phyloP scores from a whole-genome alignment of 2,113 vertebrate species.

The Melanerpes formicivorus region DNA sequence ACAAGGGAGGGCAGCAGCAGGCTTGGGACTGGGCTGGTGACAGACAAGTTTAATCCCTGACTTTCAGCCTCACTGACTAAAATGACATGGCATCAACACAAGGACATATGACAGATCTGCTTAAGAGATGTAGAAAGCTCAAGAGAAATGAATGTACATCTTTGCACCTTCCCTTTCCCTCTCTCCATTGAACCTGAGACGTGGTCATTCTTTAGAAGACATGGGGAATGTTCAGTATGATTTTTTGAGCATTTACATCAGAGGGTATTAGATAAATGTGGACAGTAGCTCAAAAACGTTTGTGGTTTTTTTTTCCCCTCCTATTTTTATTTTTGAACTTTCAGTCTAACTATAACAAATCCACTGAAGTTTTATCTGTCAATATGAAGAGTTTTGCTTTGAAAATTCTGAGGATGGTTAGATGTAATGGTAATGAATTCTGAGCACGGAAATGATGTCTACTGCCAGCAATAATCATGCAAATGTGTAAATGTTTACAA shows the following conservation, averaged over 20 bases:
- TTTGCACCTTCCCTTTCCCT: background rate
- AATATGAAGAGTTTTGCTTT: constrained; percentile 3
- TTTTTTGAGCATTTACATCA: background rate
- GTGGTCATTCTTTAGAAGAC: background rate
- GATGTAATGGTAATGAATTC: constrained; percentile 40
- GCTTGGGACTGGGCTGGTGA: background rate
- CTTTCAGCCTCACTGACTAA: background rate
- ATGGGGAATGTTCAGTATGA: background rate
- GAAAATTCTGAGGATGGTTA: constrained; percentile 28
- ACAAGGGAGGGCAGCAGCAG: background rate
- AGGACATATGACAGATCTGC: background rate
- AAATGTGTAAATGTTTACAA: constrained; percentile 73
- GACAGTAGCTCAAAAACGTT: background rate
- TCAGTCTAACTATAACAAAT: background rate
- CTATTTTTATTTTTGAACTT: background rate
- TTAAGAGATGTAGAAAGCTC: background rate
- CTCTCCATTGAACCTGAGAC: background rate
- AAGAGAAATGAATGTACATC: fast-evolving
- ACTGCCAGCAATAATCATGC: constrained; percentile 62
- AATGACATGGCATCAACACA: fast-evolving
- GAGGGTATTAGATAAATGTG: background rate
- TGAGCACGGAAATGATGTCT: constrained; percentile 27
- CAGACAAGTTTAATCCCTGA: background rate
- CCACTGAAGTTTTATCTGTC: background rate
- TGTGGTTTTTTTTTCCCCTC: background rate